A percentile compares a stretch with the other conserved stretches of the same genome.
Evolutionary conservation across 2,113 vertebrate genomes (phyloP).

Genomic region (Tupaia tana): DNA sequence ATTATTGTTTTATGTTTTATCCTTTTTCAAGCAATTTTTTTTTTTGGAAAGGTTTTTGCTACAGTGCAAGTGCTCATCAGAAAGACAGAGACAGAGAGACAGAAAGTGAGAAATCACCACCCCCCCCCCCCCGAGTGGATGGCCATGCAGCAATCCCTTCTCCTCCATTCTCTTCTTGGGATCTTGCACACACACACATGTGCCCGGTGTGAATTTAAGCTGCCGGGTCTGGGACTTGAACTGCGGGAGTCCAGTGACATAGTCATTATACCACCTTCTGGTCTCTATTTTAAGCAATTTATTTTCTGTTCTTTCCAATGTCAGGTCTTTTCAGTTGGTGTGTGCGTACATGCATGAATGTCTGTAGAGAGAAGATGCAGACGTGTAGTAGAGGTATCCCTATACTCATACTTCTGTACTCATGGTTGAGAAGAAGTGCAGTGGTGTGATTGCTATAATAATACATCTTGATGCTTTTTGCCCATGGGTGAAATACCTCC

Average conservation of each 20-base stretch:
- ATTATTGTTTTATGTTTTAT: conserved; percentile 7
- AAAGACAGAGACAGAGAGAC: too few species aligned
- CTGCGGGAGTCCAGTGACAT: too few species aligned
- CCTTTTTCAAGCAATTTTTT: neutral
- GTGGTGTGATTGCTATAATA: neutral
- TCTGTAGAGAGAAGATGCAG: neutral
- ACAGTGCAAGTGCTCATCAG: too few species aligned
- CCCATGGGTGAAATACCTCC: neutral
- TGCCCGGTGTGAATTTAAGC: too few species aligned
- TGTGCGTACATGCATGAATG: rapidly evolving
- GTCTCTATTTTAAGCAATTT: neutral
- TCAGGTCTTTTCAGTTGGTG: neutral
- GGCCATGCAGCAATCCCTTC: too few species aligned
- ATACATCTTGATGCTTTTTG: neutral
- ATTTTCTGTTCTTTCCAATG: neutral
- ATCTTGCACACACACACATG: too few species aligned
- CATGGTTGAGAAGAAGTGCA: neutral
- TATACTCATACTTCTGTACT: rapidly evolving
- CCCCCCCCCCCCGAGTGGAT: too few species aligned
- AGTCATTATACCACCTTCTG: too few species aligned
- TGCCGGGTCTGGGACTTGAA: too few species aligned
- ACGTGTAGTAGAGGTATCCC: neutral
- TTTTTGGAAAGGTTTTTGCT: too few species aligned
- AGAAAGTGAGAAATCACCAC: too few species aligned
- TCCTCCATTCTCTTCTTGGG: too few species aligned